Conservation (phyloP, 1,140 invertebrate genomes). For the Diorhabda sublineata region DNA sequence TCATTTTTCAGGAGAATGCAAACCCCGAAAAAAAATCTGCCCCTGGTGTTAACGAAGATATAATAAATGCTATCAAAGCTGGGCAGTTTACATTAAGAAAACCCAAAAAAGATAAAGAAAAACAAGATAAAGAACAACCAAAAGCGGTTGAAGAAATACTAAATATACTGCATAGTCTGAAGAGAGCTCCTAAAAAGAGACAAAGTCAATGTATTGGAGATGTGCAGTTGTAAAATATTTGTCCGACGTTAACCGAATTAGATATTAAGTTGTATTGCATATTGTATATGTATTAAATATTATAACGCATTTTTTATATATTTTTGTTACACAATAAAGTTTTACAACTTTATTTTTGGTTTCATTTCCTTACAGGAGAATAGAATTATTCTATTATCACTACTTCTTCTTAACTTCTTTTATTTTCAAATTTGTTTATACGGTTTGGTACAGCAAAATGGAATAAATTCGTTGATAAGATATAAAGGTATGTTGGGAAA, state of each 20-base stretch:
- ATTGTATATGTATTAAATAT: neutral
- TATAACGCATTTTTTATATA: neutral
- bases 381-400: too few relatives aligned
- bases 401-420: too few relatives aligned
- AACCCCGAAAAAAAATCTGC: constrained; percentile 26
- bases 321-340: neutral
- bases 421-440: too few relatives aligned
- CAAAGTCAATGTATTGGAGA: constrained; percentile 31
- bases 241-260: neutral
- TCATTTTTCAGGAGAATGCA: constrained; percentile 12
- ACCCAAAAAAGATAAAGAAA: constrained; percentile 56
- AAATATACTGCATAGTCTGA: constrained; percentile 64
- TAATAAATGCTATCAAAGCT: constrained; percentile 71
- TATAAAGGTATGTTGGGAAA: too few relatives aligned
- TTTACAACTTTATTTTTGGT: too few relatives aligned
- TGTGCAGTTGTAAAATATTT: constrained; percentile 28
- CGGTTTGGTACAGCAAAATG: too few relatives aligned
- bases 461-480: too few relatives aligned
- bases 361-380: too few relatives aligned
- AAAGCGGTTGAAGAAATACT: constrained; percentile 69
- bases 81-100: constrained; percentile 68
- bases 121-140: constrained; percentile 57
- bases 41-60: constrained; percentile 60
- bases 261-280: constrained; percentile 1
- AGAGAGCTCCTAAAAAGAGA: constrained; percentile 52